These are phyloP conservation scores for Noctua comes DNA, from an alignment of 2,888 invertebrate species.

Conservation along the genomic window DNA sequence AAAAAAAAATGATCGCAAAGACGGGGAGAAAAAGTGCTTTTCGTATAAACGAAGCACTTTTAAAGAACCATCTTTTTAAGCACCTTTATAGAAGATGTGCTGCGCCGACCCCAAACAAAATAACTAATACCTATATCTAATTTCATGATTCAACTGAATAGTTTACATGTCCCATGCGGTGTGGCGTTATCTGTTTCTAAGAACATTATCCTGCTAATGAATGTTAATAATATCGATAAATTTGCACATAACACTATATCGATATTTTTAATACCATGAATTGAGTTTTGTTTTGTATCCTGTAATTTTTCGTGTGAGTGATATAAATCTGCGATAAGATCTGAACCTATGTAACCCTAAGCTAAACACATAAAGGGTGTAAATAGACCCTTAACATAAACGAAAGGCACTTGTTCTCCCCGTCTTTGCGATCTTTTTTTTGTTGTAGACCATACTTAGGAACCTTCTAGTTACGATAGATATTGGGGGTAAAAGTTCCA, in stretches of 20 bases:
- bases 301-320: background rate
- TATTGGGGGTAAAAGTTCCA: no score
- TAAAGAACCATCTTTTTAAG: no score
- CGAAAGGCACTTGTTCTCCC: no score
- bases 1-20: no score
- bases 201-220: conserved; percentile 46
- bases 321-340: background rate
- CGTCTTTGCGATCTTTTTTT: no score
- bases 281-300: conserved; percentile 1
- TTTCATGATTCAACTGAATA: conserved; percentile 5
- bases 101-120: background rate
- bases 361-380: background rate
- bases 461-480: no score
- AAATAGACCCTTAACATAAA: no score
- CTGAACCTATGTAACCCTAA: background rate
- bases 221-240: conserved; percentile 31
- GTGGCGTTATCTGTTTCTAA: conserved; percentile 32
- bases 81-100: background rate
- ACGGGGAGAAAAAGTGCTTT: no score
- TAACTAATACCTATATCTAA: background rate
- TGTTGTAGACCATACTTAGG: no score
- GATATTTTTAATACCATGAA: conserved; percentile 10
- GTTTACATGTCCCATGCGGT: background rate
- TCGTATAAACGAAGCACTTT: no score
- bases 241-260: background rate